Conservation (phyloP, 2,888 invertebrate genomes). For the Hypomecis punctinalis region DNA sequence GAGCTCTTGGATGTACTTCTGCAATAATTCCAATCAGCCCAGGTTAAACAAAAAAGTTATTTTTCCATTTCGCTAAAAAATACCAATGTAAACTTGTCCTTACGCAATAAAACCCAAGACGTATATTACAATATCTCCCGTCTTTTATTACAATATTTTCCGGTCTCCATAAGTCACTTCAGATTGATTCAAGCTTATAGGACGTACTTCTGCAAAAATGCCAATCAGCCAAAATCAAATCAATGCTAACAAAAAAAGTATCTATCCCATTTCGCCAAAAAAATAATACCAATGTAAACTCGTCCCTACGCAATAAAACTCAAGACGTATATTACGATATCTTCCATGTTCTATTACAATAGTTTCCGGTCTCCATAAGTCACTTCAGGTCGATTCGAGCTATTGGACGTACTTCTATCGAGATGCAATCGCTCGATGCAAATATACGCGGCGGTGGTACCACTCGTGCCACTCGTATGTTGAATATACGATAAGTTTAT, state of each 20-base stretch:
- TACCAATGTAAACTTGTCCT: too few species aligned
- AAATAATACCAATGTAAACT: too few species aligned
- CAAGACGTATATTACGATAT: not conserved
- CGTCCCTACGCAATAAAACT: not conserved
- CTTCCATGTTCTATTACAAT: constrained; percentile 9
- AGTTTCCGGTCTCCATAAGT: constrained; percentile 7
- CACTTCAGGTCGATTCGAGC: constrained; percentile 11
- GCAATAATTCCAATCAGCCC: too few species aligned
- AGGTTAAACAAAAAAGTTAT: too few species aligned
- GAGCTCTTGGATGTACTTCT: too few species aligned
- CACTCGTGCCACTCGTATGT: constrained; percentile 10
- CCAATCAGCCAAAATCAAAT: too few species aligned
- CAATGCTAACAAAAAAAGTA: too few species aligned
- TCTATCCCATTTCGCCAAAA: too few species aligned
- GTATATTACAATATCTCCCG: not conserved
- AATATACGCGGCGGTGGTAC: constrained; percentile 25
- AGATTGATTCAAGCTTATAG: constrained; percentile 15
- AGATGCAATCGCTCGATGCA: constrained; percentile 43
- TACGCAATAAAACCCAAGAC: not conserved
- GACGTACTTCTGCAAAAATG: constrained; percentile 41
- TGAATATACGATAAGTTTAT: constrained; percentile 17
- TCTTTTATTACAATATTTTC: constrained; percentile 11
- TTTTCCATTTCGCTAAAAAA: too few species aligned
- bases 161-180: constrained; percentile 9
- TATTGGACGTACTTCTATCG: constrained; percentile 38